A percentile compares a stretch with the other conserved stretches of the same genome.
phyloP scores from a whole-genome alignment of 2,888 invertebrate genomes.

The Geophilus truncorum region DNA sequence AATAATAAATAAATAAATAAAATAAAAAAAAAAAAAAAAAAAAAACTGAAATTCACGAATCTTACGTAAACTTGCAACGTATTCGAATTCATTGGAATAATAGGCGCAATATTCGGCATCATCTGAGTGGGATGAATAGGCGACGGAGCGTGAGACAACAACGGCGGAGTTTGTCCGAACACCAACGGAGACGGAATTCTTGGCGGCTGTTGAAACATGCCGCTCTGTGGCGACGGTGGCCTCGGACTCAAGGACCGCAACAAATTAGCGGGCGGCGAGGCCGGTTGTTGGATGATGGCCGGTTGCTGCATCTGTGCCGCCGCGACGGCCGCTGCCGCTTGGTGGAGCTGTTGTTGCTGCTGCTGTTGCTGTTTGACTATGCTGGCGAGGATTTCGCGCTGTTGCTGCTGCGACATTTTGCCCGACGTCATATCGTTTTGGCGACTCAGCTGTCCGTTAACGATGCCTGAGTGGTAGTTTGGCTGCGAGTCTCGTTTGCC shows the following conservation, averaged over 20 bases:
- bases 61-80: conserved; percentile 38
- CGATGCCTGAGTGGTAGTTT: not conserved
- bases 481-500: not conserved
- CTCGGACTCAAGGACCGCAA: conserved; percentile 31
- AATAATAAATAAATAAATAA: not conserved
- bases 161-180: conserved; percentile 50
- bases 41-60: too few relatives aligned
- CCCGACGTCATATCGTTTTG: not conserved
- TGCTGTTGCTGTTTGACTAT: conserved; percentile 57
- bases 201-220: conserved; percentile 53
- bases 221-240: conserved; percentile 37
- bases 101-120: conserved; percentile 32
- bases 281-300: conserved; percentile 34
- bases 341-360: conserved; percentile 37
- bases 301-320: conserved; percentile 33
- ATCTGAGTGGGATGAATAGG: conserved; percentile 48
- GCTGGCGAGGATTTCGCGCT: conserved; percentile 62
- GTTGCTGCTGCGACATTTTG: conserved; percentile 25
- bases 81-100: conserved; percentile 35
- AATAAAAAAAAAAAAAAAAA: too few relatives aligned
- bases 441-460: not conserved
- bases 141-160: conserved; percentile 49
- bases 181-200: conserved; percentile 60
- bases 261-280: conserved; percentile 31
- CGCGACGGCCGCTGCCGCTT: conserved; percentile 32